A percentile compares a stretch with the other conserved stretches of the same genome.
Evolutionary conservation across 2,888 invertebrate genomes (phyloP).

Genomic region (Philereme vetulata): DNA sequence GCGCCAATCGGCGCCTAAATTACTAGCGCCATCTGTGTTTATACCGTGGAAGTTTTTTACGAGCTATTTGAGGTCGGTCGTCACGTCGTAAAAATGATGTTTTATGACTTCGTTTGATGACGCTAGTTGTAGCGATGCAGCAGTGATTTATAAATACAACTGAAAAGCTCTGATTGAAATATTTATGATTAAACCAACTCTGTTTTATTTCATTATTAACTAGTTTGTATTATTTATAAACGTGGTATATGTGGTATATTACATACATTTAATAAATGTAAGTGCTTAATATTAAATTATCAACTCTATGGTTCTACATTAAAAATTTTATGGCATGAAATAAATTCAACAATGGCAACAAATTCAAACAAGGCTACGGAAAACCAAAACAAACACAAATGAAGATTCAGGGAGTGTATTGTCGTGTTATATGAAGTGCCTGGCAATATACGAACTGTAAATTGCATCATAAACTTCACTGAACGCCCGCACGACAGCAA

Average conservation of each 20-base stretch:
- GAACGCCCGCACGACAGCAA: constrained; percentile 46
- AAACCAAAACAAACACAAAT: constrained; percentile 51
- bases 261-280: too few relatives aligned
- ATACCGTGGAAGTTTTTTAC: constrained; percentile 71
- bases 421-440: constrained; percentile 73
- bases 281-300: constrained; percentile 4
- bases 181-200: too few relatives aligned
- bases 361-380: constrained; percentile 50
- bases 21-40: constrained; percentile 75
- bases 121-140: constrained; percentile 72
- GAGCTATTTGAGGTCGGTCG: constrained; percentile 72
- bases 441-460: constrained; percentile 76
- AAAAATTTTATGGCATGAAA: background rate
- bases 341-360: constrained; percentile 32
- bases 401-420: constrained; percentile 64
- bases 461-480: constrained; percentile 77
- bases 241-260: too few relatives aligned
- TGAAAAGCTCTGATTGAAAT: background rate
- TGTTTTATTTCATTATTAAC: too few relatives aligned
- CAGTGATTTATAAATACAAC: constrained; percentile 28
- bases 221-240: too few relatives aligned
- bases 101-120: constrained; percentile 74
- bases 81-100: constrained; percentile 76
- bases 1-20: constrained; percentile 55
- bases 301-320: constrained; percentile 3